A percentile compares a stretch with the other conserved stretches of the same genome.
Conservation (phyloP, 2,797 vertebrate species). For the Natrix natrix region DNA sequence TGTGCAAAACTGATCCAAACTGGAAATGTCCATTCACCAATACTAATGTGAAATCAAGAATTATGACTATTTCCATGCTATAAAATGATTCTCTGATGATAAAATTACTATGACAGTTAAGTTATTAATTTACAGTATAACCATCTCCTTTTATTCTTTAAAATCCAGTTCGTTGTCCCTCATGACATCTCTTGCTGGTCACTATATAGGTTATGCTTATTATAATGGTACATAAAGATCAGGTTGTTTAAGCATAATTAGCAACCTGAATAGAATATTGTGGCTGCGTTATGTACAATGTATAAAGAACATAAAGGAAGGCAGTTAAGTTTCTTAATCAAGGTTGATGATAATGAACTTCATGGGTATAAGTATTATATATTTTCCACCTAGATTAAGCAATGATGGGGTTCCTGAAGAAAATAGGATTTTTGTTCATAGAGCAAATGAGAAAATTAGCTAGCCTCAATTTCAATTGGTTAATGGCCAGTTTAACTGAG, state of each 20-base stretch:
- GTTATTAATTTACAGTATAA: neutral
- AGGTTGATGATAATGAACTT: conserved; percentile 44
- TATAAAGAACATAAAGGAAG: conserved; percentile 50
- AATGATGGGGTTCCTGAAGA: conserved; percentile 30
- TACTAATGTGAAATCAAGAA: neutral
- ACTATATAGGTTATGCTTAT: neutral
- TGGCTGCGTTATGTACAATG: neutral
- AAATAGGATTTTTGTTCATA: conserved; percentile 26
- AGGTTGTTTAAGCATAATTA: conserved; percentile 43
- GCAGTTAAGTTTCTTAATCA: conserved; percentile 60
- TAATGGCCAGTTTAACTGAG: conserved; percentile 51
- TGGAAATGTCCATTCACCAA: neutral
- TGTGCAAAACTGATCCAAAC: neutral
- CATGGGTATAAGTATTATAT: conserved; percentile 48
- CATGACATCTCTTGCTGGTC: neutral
- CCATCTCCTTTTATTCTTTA: neutral
- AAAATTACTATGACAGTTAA: neutral
- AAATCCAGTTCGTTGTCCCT: neutral
- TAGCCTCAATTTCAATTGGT: conserved; percentile 39
- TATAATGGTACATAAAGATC: neutral
- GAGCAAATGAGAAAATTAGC: conserved; percentile 42
- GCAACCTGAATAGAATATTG: conserved; percentile 32
- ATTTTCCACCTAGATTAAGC: conserved; percentile 37
- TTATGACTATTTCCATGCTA: neutral
- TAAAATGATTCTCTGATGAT: neutral